Evolutionary conservation across 2,888 invertebrate species (phyloP).

Genomic region (Lasioglossum malachurum): DNA sequence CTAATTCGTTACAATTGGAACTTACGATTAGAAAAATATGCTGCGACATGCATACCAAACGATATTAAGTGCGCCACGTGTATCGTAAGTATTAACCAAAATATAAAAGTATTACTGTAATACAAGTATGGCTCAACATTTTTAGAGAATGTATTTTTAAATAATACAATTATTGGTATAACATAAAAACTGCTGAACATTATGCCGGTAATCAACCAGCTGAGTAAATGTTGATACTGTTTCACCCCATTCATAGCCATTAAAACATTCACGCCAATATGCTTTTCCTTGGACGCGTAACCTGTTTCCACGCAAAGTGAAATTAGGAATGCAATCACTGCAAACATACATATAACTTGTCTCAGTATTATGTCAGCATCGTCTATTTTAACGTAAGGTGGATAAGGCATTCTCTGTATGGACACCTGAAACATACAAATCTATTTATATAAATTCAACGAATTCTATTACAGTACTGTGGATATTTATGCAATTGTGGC

Average conservation of each 20-base stretch:
- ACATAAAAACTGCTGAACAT: constrained; percentile 77
- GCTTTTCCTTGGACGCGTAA: constrained; percentile 81
- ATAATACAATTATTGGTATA: constrained; percentile 76
- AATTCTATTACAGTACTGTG: too few relatives aligned
- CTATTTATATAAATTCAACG: constrained; percentile 18
- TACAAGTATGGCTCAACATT: constrained; percentile 78
- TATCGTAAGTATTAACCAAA: constrained; percentile 78
- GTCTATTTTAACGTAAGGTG: constrained; percentile 76
- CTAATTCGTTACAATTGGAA: constrained; percentile 20
- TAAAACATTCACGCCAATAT: constrained; percentile 81
- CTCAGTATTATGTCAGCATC: constrained; percentile 68
- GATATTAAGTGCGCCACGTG: constrained; percentile 78
- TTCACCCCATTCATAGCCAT: constrained; percentile 83
- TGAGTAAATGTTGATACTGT: constrained; percentile 78
- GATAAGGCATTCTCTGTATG: constrained; percentile 82
- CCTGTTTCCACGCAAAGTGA: constrained; percentile 79
- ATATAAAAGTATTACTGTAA: constrained; percentile 80
- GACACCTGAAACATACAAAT: constrained; percentile 70
- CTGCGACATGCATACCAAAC: constrained; percentile 81
- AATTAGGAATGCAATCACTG: constrained; percentile 78
- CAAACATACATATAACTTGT: constrained; percentile 72
- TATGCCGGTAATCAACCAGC: constrained; percentile 80
- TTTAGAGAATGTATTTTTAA: constrained; percentile 76
- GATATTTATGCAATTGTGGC: too few relatives aligned
- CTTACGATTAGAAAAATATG: constrained; percentile 82